Percentiles rank a stretch among this genome's conserved stretches.
Evolutionary conservation across 2,888 invertebrate genomes (phyloP).

Genomic region (Metopia argyrocephala): DNA sequence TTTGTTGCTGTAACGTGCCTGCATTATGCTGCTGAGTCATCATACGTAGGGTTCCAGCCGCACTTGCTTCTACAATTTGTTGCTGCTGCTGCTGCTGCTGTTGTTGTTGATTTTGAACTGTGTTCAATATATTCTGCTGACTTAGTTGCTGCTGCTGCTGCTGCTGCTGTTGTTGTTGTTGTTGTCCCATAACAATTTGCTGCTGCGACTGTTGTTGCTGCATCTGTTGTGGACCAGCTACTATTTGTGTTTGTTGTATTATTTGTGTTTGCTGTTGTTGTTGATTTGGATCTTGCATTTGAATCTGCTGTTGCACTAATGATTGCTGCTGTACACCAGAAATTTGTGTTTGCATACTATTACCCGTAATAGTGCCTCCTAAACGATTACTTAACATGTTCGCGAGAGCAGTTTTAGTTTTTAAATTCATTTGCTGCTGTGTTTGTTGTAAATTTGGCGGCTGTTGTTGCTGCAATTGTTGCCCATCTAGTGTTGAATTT

Average conservation of each 20-base stretch:
- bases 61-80: constrained; percentile 80
- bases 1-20: constrained; percentile 79
- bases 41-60: constrained; percentile 85
- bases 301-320: constrained; percentile 43
- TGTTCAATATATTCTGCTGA: constrained; percentile 43
- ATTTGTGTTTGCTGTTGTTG: constrained; percentile 66
- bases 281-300: constrained; percentile 53
- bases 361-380: constrained; percentile 80
- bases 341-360: constrained; percentile 58
- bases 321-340: constrained; percentile 63
- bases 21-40: constrained; percentile 92
- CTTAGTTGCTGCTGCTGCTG: constrained; percentile 73
- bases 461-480: constrained; percentile 74
- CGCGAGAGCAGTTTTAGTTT: constrained; percentile 96
- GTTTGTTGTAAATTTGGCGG: constrained; percentile 76
- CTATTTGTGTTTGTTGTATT: constrained; percentile 74
- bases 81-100: constrained; percentile 55
- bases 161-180: constrained; percentile 75
- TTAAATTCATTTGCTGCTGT: constrained; percentile 84
- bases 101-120: constrained; percentile 50
- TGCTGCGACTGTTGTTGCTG: constrained; percentile 57
- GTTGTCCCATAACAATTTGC: constrained; percentile 65
- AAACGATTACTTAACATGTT: constrained; percentile 94
- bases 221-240: constrained; percentile 61
- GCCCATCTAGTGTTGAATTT: constrained; percentile 64